Evolutionary conservation across 2,888 invertebrate species (phyloP).

Genomic region (Cantharis rufa): DNA sequence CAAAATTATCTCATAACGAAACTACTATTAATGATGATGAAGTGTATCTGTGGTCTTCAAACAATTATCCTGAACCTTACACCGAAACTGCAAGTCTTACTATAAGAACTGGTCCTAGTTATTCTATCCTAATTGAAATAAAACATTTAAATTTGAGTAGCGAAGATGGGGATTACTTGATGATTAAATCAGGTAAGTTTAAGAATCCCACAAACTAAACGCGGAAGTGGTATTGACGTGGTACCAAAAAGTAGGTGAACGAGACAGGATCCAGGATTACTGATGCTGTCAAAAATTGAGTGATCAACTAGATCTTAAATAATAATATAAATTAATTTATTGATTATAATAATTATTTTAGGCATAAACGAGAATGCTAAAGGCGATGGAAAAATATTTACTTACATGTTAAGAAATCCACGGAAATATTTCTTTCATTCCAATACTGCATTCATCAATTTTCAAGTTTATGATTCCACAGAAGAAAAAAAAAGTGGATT

Average conservation of each 20-base stretch:
- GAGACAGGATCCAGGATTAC: no score
- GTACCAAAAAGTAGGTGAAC: no score
- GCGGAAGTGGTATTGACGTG: no score
- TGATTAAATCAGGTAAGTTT: slow-evolving; percentile 31
- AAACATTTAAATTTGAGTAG: slow-evolving; percentile 25
- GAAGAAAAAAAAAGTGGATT: slow-evolving; percentile 95
- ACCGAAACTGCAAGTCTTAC: not conserved
- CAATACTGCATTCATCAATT: slow-evolving; percentile 10
- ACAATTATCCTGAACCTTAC: slow-evolving; percentile 14
- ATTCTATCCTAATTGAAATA: slow-evolving; percentile 39
- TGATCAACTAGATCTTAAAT: no score
- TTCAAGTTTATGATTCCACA: slow-evolving; percentile 61
- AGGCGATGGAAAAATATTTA: slow-evolving; percentile 26
- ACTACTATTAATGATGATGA: slow-evolving; percentile 1
- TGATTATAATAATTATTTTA: not conserved
- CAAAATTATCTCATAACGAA: not conserved
- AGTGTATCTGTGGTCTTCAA: slow-evolving; percentile 2
- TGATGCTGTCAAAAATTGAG: no score
- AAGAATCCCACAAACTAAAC: not conserved
- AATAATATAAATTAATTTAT: no score
- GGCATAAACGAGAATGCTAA: slow-evolving; percentile 14
- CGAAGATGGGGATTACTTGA: slow-evolving; percentile 20
- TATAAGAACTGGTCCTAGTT: slow-evolving; percentile 1
- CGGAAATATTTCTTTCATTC: slow-evolving; percentile 21
- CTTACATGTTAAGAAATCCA: slow-evolving; percentile 11